Percentiles rank a stretch among this genome's conserved stretches.
Evolutionary conservation across 2,113 vertebrate species (phyloP).

Genomic region (Haliaeetus leucogaster): DNA sequence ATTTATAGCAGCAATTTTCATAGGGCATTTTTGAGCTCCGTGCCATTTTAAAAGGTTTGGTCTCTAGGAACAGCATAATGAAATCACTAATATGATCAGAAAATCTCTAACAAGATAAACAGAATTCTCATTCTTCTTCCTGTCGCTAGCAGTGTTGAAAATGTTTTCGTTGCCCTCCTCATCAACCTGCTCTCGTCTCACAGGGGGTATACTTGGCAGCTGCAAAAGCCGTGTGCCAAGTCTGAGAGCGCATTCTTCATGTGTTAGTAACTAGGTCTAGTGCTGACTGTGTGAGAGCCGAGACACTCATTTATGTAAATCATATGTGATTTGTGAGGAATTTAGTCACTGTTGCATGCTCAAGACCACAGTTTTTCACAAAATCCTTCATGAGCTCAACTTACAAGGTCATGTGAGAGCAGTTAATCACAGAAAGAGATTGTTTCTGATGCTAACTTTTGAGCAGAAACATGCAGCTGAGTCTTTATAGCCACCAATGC

Average conservation of each 20-base stretch:
- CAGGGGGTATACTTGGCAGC: conserved; percentile 17
- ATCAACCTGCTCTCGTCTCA: conserved; percentile 24
- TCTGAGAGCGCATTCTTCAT: conserved; percentile 37
- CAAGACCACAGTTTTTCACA: not conserved
- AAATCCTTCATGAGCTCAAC: not conserved
- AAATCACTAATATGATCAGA: conserved; percentile 54
- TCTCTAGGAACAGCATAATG: conserved; percentile 38
- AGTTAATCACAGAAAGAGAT: not conserved
- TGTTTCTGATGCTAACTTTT: not conserved
- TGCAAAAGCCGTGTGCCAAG: conserved; percentile 9
- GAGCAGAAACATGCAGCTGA: not conserved
- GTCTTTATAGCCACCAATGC: not conserved
- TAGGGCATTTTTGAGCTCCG: not conserved
- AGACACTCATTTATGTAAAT: conserved; percentile 1
- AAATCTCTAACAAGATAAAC: conserved; percentile 51
- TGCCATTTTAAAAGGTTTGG: conserved; percentile 27
- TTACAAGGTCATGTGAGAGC: not conserved
- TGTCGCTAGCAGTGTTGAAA: conserved; percentile 17
- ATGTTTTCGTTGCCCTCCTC: conserved; percentile 8
- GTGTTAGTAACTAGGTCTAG: not conserved
- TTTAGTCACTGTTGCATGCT: not conserved
- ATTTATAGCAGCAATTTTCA: conserved; percentile 43
- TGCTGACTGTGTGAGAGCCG: not conserved
- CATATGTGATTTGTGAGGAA: not conserved
- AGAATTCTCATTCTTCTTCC: conserved; percentile 50